These are phyloP conservation scores for Nannobrachium achirus DNA, from an alignment of 2,113 vertebrate genomes.

Conservation along the genomic window DNA sequence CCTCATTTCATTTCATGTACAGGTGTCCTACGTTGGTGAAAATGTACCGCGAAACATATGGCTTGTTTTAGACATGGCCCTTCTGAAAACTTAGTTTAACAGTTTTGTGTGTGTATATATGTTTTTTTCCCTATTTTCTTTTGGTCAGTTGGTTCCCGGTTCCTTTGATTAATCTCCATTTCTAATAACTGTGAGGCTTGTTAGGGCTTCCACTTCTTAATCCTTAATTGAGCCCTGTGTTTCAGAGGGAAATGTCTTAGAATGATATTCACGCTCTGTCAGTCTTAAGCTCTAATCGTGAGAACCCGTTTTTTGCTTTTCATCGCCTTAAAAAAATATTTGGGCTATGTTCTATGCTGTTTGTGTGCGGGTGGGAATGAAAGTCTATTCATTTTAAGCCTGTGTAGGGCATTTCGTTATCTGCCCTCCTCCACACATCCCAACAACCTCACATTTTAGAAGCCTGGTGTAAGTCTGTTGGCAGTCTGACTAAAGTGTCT, in stretches of 20 bases:
- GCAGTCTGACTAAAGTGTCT: conserved; percentile 44
- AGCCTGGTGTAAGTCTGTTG: conserved; percentile 30
- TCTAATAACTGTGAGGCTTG: conserved; percentile 48
- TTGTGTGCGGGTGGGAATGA: neutral
- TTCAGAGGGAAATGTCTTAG: conserved; percentile 57
- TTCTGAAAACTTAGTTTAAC: too few species aligned
- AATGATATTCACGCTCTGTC: conserved; percentile 56
- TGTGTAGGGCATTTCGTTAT: neutral
- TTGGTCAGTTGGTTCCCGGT: conserved; percentile 15
- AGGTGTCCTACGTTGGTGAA: neutral
- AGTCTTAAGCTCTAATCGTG: conserved; percentile 50
- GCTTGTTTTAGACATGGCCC: neutral
- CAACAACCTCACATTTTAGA: neutral
- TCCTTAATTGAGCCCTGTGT: conserved; percentile 58
- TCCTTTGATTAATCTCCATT: conserved; percentile 9
- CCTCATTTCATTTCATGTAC: neutral
- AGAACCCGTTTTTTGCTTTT: conserved; percentile 32
- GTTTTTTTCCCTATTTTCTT: conserved; percentile 6
- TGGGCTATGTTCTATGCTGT: neutral
- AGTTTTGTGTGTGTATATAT: neutral
- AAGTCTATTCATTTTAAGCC: neutral
- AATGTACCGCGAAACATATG: conserved; percentile 15
- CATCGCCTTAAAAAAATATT: neutral
- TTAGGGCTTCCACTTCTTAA: conserved; percentile 47
- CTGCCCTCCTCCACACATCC: neutral